Evolutionary conservation across 23 tunicate genomes (phyloP), one percentile per base, ranked within the genome.

Genomic region (Botrylloides violaceus): DNA sequence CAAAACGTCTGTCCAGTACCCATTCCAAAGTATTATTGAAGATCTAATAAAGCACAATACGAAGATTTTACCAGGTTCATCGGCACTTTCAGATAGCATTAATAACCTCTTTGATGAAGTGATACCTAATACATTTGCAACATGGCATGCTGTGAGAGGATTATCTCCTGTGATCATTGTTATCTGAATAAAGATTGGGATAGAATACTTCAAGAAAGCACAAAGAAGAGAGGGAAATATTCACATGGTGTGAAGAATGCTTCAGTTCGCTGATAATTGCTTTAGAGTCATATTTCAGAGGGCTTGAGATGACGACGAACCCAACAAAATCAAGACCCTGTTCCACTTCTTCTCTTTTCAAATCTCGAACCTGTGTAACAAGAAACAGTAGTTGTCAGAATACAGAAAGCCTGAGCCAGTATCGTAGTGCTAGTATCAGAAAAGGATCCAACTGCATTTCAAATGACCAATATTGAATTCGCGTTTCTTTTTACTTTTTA

Each of bases 101-200:
- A 87, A 66, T 25, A 78, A 66, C 57, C 50, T 21, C 32, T 66
- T 34, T 59, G 78, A 82, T 56, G 77, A 26, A 32, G 74, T 50
- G 30, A 90, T 85, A 2, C 64, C 63, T 0, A 90, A 50, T 47
- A 83, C 87, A 71, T 63, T 93, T 1, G 96, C 98, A 29, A 93
- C 98, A 74, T 93, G 85, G 65, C 93, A 81, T 29, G 95, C 98
- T 7, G 98, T 93, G 75, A 93, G 59, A 5, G 94, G 94, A 66
- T 86, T 86, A 65, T 93, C 98, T 4, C 98, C 98, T 19, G 98
- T 93, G 28, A 93, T 93, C 98, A 93, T 93, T 19, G 95, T 85
- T 24, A 93, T 81, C 88, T 93, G 53, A 29, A 47, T 26, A 1
- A 20, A 73, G 30, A 58, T 3, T 59, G 9, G 64, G 7, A 59